phyloP scores from a whole-genome alignment of 92 coral and sea anemone species.

The Palythoa grandiflora region DNA sequence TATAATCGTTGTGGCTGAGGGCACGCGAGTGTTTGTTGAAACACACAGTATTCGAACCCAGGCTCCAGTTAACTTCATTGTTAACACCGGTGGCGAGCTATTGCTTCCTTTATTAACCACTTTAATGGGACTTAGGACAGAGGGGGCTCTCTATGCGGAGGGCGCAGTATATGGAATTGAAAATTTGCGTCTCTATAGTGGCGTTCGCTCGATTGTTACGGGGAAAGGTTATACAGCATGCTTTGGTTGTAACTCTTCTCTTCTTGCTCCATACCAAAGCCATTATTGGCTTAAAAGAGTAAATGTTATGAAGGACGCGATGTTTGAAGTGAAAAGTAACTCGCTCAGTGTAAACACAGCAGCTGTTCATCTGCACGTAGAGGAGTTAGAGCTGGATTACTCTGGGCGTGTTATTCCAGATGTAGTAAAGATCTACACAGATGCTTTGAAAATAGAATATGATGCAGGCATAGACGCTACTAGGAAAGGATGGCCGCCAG shows the following conservation, averaged over 20 bases:
- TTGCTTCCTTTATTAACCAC: constrained; percentile 58
- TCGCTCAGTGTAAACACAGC: constrained; percentile 43
- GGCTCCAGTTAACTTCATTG: constrained; percentile 59
- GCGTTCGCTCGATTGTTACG: constrained; percentile 53
- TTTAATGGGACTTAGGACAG: constrained; percentile 55
- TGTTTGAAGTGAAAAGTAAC: constrained; percentile 61
- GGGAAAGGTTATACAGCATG: constrained; percentile 63
- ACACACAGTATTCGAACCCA: constrained; percentile 64
- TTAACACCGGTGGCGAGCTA: constrained; percentile 63
- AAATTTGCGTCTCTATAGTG: constrained; percentile 56
- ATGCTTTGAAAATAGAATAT: constrained; percentile 54
- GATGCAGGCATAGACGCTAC: constrained; percentile 68
- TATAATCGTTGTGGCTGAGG: constrained; percentile 50
- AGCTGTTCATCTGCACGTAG: constrained; percentile 52
- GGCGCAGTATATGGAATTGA: constrained; percentile 66
- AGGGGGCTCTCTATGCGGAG: constrained; percentile 54
- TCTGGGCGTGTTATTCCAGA: constrained; percentile 57
- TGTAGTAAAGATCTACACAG: constrained; percentile 53
- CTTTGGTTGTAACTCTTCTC: constrained; percentile 54
- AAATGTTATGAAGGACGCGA: constrained; percentile 61
- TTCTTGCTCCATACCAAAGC: constrained; percentile 47
- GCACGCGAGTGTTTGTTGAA: constrained; percentile 60
- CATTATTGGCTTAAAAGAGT: constrained; percentile 65
- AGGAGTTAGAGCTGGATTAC: constrained; percentile 53
- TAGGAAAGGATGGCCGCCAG: constrained; percentile 55